Percentiles rank a stretch among this genome's conserved stretches.
Evolutionary conservation across 2,113 vertebrate species (phyloP).

Genomic region (Serilophus lunatus): DNA sequence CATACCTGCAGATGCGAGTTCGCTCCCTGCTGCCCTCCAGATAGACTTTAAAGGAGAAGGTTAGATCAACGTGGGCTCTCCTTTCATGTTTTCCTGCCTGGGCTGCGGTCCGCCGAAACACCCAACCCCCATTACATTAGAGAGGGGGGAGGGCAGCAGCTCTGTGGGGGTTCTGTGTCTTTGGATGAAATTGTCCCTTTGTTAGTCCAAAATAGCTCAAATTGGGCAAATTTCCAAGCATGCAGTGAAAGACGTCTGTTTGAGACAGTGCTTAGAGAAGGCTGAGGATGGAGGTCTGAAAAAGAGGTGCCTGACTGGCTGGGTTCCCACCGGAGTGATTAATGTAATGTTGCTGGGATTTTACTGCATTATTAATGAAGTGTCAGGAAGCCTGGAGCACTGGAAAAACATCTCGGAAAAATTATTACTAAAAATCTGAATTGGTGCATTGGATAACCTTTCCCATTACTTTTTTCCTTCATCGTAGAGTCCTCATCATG

Average conservation of each 20-base stretch:
- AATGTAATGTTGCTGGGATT: constrained; percentile 58
- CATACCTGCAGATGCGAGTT: not conserved
- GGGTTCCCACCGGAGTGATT: constrained; percentile 36
- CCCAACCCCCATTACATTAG: not conserved
- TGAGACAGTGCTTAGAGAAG: constrained; percentile 43
- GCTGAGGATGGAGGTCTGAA: constrained; percentile 37
- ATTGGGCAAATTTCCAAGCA: constrained; percentile 57
- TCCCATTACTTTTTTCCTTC: not conserved
- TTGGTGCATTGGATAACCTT: constrained; percentile 5
- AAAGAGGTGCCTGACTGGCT: constrained; percentile 63
- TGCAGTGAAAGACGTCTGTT: constrained; percentile 60
- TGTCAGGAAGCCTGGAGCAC: constrained; percentile 42
- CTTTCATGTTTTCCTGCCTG: not conserved
- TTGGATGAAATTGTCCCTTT: constrained; percentile 61
- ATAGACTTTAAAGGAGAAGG: not conserved
- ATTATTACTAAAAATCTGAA: constrained; percentile 46
- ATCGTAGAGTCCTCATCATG: not conserved
- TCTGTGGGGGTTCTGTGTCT: constrained; percentile 58
- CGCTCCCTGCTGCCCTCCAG: not conserved
- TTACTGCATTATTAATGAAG: constrained; percentile 64
- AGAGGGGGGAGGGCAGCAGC: not conserved
- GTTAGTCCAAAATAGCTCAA: constrained; percentile 56
- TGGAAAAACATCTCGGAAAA: constrained; percentile 51
- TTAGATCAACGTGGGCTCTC: not conserved
- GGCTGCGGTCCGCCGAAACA: not conserved